phyloP scores from a whole-genome alignment of 2,797 vertebrate species.

The Sparus aurata region DNA sequence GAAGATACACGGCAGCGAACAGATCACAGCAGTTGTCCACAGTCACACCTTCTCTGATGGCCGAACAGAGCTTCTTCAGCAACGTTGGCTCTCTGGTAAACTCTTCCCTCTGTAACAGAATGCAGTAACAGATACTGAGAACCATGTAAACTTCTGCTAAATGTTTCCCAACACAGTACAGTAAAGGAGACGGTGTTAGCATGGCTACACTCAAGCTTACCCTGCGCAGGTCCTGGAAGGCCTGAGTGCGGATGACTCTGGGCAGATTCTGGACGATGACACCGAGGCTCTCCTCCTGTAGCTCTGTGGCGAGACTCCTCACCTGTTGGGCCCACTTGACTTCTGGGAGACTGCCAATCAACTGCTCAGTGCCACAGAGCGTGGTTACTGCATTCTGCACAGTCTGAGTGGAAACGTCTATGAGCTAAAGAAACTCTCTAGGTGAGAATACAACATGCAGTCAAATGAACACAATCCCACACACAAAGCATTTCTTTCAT shows the following conservation, averaged over 20 bases:
- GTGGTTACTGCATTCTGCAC: slow-evolving; percentile 89
- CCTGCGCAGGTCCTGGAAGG: slow-evolving; percentile 89
- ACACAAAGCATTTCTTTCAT: neutral
- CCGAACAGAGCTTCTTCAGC: slow-evolving; percentile 90
- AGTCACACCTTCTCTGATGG: slow-evolving; percentile 89
- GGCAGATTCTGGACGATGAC: slow-evolving; percentile 90
- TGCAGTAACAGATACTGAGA: slow-evolving; percentile 5
- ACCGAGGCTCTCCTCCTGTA: slow-evolving; percentile 89
- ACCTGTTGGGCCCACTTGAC: slow-evolving; percentile 95
- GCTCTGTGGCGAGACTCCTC: slow-evolving; percentile 84
- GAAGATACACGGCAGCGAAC: slow-evolving; percentile 87
- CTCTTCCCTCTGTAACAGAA: slow-evolving; percentile 81
- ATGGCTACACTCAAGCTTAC: slow-evolving; percentile 71
- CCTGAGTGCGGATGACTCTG: slow-evolving; percentile 85
- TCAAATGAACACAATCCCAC: slow-evolving; percentile 1
- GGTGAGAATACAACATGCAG: slow-evolving; percentile 33
- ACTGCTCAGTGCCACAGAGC: slow-evolving; percentile 91
- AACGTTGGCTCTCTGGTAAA: slow-evolving; percentile 89
- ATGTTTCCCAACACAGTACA: neutral
- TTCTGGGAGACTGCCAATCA: slow-evolving; percentile 91
- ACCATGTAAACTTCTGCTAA: neutral
- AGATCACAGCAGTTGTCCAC: slow-evolving; percentile 93
- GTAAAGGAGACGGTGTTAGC: neutral
- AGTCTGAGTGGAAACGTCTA: slow-evolving; percentile 82
- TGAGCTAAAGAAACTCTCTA: slow-evolving; percentile 45